Evolutionary conservation across 2,113 vertebrate species (phyloP), one percentile per base, ranked within the genome.

Genomic region (Mustela lutreola): DNA sequence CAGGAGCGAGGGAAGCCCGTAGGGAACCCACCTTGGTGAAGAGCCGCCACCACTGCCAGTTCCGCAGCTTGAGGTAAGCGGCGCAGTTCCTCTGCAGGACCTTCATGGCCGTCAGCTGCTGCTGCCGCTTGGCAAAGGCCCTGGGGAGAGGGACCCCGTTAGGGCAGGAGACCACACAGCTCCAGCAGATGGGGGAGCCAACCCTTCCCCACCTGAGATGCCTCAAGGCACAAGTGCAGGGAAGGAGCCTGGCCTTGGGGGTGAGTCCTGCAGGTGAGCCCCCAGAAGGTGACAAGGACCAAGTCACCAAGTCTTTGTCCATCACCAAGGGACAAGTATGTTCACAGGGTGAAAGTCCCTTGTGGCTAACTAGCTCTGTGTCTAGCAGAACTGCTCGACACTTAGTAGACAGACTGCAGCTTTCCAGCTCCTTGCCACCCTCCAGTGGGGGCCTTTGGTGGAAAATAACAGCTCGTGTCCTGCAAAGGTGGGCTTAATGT

Each of bases 1-100:
- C 11, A 0, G 10, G 0, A 7, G 36, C 2, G 2, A 7, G 39
- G 26, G 16, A 7, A 16, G 42, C 24, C 33, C 42, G 1, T 1
- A 48, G 18, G 0, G 18, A 53, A 89, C 83, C 95, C 98, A 99
- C 99, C 99, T 99, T 99, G 82, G 99, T 99, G 98, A 99, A 99
- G 53, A 99, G 98, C n/a, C 99, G 99, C 99, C 99, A 99, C 99
- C 99, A 99, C 75, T 99, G 99, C 99, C 99, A 99, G 99, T 99
- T 99, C 50, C 99, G 98, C 93, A 99, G 99, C 97, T 99, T 99
- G 89, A 99, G 98, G 97, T 99, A 99, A n/a, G 99, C 99, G 0
- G 99, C 99, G 14, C 99, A 99, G 99, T 99, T 99, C 94, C 99
- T 99, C 99, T 99, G 99, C 93, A 99, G 99, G 91, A 99, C 99